Evolutionary conservation across 64 coral and sea anemone genomes (phyloP).

Genomic region (Montipora sp.): DNA sequence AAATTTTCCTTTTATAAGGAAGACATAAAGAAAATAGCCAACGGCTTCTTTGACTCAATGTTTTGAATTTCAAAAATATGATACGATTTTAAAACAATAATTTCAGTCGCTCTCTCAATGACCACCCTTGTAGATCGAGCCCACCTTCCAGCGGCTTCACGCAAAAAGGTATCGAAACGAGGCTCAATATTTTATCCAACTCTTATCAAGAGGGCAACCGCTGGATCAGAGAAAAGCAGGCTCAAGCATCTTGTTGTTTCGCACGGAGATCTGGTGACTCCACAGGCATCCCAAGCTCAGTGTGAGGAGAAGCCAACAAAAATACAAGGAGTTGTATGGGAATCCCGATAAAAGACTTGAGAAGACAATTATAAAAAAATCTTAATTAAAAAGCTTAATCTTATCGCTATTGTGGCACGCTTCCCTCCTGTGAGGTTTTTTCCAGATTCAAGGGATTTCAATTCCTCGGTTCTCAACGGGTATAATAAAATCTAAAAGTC

Average conservation of each 20-base stretch:
- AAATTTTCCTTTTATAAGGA: slow-evolving; percentile 21
- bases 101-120: neutral
- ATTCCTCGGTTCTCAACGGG: no score
- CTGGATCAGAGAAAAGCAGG: neutral
- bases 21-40: slow-evolving; percentile 40
- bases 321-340: no score
- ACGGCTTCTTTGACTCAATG: slow-evolving; percentile 7
- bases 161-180: neutral
- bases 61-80: slow-evolving; percentile 66
- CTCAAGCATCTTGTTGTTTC: neutral
- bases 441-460: no score
- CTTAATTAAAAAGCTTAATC: no score
- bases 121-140: neutral
- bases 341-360: no score
- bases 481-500: no score
- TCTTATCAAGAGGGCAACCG: neutral
- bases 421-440: no score
- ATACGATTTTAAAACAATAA: slow-evolving; percentile 51
- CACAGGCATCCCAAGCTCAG: no score
- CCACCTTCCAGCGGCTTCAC: neutral
- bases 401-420: no score
- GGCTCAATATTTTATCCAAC: neutral
- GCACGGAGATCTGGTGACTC: no score
- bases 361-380: no score
- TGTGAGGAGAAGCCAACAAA: no score